Base-by-base conservation (phyloP, 2,113 vertebrate genomes). In the Pollachius pollachius region DNA sequence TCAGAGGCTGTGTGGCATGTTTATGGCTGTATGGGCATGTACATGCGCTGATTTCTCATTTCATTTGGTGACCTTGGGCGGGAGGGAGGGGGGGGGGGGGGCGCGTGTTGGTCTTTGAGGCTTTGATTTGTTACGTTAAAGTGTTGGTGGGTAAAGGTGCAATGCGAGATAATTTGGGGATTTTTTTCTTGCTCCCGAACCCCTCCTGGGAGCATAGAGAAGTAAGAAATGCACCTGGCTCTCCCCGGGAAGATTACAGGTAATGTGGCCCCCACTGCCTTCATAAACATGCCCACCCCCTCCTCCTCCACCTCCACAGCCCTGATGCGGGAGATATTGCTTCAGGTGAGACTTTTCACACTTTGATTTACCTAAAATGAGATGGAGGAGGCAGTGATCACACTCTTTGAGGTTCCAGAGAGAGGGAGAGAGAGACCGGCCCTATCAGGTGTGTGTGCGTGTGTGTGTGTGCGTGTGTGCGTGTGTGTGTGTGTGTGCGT, bases 351-450 rank as follows among this genome's bases (percentile, higher is more conserved):
- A 88, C 88, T 90, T 88, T 92, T 89, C 90, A 92, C 91, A 92
- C 89, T 92, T 91, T 92, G 90, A 93, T 92, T 92, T 88, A 82
- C 86, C 89, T 87, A 84, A 92, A 92, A 92, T 92, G 88, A 93
- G 87, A 86, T 88, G 79, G 87, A 81, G 85, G 76, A 88, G 86
- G 76, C 82, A 78, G 83, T 75, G 85, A 86, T 89, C 83, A 87
- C 77, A 85, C 85, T 76, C 89, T 91, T 90, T 91, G 86, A 92
- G 90, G 87, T 84, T 90, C 68, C 78, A 86, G 63, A 85, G 76
- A 76, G 76, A 87, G 78, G 72, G 62, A 85, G 76, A 78, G 76
- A 87, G 86, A 80, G 77, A 72, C 74, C 72, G 74, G 75, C 21
- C 76, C 48, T 77, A 64, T 76, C 81, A 87, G 9, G 37, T 41